These are phyloP conservation scores for Rapana venosa DNA, from an alignment of 2,888 invertebrate species.

Conservation along the genomic window DNA sequence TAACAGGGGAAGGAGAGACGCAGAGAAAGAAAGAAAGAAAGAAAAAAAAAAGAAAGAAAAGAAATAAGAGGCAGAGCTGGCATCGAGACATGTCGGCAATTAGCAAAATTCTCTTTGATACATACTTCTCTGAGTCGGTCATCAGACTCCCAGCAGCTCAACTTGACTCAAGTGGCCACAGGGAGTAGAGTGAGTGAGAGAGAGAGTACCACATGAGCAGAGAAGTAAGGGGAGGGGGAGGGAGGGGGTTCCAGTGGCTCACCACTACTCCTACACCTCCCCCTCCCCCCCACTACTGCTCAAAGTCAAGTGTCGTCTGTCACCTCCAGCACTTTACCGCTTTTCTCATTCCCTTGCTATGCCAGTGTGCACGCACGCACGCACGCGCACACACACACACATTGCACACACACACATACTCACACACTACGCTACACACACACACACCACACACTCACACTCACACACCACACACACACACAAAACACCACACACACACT, in stretches of 20 bases:
- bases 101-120: no score
- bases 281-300: neutral
- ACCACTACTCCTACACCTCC: neutral
- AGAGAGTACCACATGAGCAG: neutral
- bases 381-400: neutral
- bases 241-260: neutral
- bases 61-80: no score
- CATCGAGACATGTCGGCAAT: no score
- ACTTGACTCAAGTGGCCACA: no score
- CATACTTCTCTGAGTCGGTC: no score
- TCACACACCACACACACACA: neutral
- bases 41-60: no score
- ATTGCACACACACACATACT: neutral
- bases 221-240: neutral
- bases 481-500: neutral
- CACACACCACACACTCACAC: neutral
- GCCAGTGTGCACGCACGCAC: neutral
- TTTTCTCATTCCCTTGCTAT: neutral
- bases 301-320: neutral
- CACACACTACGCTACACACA: neutral
- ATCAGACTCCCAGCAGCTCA: no score
- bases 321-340: neutral
- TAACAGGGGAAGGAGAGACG: no score
- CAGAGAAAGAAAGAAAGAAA: no score
- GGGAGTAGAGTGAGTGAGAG: conserved; percentile 18